Percentiles rank a stretch among this genome's conserved stretches.
Conservation (phyloP, 2,113 vertebrate species). For the Excalfactoria chinensis region DNA sequence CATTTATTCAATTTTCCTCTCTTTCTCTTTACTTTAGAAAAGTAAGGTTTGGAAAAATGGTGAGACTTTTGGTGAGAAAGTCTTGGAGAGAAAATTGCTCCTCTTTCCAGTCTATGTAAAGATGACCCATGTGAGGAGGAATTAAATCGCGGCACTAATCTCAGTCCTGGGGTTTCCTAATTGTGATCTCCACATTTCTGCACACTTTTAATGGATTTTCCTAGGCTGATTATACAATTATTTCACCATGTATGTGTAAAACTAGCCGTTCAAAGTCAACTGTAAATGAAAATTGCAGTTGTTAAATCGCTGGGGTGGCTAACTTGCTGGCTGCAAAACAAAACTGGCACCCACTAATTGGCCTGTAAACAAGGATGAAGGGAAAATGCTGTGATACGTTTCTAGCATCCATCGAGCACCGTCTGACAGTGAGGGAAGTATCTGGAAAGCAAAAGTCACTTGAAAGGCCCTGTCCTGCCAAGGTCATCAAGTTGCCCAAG, state of each 20-base stretch:
- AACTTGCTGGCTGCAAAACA: constrained; percentile 44
- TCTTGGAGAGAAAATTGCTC: not conserved
- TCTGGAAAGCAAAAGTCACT: not conserved
- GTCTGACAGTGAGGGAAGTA: not conserved
- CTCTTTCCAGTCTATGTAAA: not conserved
- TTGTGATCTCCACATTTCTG: constrained; percentile 31
- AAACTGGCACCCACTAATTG: constrained; percentile 63
- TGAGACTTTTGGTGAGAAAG: not conserved
- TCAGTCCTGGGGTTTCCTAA: constrained; percentile 42
- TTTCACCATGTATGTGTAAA: constrained; percentile 43
- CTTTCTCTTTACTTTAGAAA: not conserved
- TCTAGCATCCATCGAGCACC: not conserved
- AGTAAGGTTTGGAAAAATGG: not conserved
- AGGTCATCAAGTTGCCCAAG: not conserved
- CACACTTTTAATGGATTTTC: constrained; percentile 68
- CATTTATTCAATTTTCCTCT: not conserved
- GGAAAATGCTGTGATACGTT: not conserved
- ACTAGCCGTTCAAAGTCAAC: constrained; percentile 64
- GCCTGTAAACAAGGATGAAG: constrained; percentile 32
- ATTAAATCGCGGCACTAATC: constrained; percentile 29
- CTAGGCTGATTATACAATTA: constrained; percentile 67
- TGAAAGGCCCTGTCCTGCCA: not conserved
- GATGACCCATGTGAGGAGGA: not conserved
- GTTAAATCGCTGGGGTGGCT: constrained; percentile 50
- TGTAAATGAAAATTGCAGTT: constrained; percentile 62